Percentiles rank a stretch among this genome's conserved stretches.
phyloP scores from a whole-genome alignment of 2,797 vertebrate species.

The Hydrophis major region DNA sequence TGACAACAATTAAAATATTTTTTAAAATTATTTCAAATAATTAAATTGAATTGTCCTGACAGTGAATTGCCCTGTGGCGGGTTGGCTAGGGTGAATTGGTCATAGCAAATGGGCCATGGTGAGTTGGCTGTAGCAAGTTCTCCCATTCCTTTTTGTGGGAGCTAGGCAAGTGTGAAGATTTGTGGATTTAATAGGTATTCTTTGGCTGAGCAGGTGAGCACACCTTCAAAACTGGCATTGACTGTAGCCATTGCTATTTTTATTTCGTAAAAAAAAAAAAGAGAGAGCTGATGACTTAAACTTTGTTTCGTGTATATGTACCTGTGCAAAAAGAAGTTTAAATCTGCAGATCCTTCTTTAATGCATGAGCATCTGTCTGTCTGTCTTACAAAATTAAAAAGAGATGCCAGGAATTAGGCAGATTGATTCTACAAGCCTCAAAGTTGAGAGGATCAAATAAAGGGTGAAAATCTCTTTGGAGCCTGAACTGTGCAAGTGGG shows the following conservation, averaged over 20 bases:
- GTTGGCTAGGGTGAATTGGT: background rate
- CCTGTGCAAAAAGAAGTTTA: background rate
- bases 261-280: background rate
- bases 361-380: background rate
- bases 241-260: background rate
- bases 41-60: background rate
- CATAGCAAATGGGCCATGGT: rapidly evolving
- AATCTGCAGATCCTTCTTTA: background rate
- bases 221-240: background rate
- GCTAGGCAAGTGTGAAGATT: background rate
- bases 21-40: background rate
- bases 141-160: background rate
- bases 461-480: background rate
- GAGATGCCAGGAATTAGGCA: background rate
- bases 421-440: background rate
- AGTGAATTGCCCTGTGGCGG: background rate
- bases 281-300: background rate
- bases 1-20: background rate
- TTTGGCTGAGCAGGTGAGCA: background rate
- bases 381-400: background rate
- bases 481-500: background rate
- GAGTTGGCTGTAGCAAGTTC: background rate
- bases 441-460: background rate
- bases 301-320: background rate
- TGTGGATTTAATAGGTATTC: background rate